These are phyloP conservation scores for Nemotelus pantherinus DNA, from an alignment of 2,888 invertebrate genomes.

Conservation along the genomic window DNA sequence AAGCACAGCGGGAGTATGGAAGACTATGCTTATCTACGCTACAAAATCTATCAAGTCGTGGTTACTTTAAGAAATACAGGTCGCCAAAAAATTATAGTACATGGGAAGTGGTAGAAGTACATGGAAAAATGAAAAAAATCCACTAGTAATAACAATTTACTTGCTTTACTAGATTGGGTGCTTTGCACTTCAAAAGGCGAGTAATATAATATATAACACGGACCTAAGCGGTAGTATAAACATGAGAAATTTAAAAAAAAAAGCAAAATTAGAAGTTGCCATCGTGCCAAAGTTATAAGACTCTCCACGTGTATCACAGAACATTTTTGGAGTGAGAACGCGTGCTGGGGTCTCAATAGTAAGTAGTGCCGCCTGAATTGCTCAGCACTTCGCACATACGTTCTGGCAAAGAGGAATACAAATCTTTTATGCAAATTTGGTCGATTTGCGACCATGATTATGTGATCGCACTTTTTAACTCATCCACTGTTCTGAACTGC, in stretches of 20 bases:
- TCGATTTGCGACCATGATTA: neutral
- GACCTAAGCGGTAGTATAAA: neutral
- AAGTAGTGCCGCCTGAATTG: neutral
- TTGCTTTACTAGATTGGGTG: neutral
- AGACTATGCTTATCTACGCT: too few species aligned
- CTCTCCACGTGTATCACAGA: neutral
- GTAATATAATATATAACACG: neutral
- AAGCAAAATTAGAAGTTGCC: neutral
- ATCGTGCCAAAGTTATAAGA: neutral
- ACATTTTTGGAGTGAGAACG: conserved; percentile 4
- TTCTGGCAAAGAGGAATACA: neutral
- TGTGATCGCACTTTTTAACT: neutral
- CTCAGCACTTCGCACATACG: neutral
- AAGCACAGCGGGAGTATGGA: too few species aligned
- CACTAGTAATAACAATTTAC: too few species aligned
- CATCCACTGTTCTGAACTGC: neutral
- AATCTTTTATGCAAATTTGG: neutral
- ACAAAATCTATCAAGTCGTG: too few species aligned
- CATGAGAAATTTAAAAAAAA: neutral
- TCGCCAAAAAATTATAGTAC: too few species aligned
- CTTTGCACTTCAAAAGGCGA: neutral
- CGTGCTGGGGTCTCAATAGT: neutral
- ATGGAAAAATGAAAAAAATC: too few species aligned
- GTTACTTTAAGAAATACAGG: too few species aligned
- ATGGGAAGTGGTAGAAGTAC: too few species aligned